A percentile compares a stretch with the other conserved stretches of the same genome.
Conservation (phyloP, 2,113 vertebrate genomes). For the Microtus oregoni region DNA sequence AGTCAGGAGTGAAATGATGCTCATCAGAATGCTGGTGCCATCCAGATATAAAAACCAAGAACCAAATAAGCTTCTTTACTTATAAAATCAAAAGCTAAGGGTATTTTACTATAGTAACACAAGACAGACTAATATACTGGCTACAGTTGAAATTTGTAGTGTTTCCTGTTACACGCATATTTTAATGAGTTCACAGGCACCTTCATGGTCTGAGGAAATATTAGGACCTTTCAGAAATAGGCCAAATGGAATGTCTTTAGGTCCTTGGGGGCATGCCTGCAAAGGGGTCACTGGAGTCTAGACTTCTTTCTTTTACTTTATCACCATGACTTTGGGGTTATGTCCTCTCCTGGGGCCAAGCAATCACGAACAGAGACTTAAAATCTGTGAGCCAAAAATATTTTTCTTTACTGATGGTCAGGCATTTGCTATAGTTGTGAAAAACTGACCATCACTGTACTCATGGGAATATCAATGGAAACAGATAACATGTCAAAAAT, state of each 20-base stretch:
- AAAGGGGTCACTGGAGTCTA: not conserved
- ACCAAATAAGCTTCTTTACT: not conserved
- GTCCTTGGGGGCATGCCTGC: not conserved
- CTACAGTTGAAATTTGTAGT: not conserved
- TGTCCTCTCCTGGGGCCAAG: not conserved
- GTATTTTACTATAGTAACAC: not conserved
- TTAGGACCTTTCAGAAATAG: not conserved
- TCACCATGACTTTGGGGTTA: not conserved
- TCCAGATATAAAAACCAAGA: not conserved
- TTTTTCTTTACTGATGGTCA: not conserved
- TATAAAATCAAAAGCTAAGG: fast-evolving
- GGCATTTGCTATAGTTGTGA: not conserved
- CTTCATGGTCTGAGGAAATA: not conserved
- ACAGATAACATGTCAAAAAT: not conserved
- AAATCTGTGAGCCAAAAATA: not conserved
- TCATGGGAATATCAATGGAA: not conserved
- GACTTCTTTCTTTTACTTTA: not conserved
- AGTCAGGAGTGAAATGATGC: not conserved
- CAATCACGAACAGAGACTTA: not conserved
- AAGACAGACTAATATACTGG: not conserved
- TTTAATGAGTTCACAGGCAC: not conserved
- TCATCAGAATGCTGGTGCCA: not conserved
- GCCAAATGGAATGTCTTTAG: not conserved
- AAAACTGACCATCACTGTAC: not conserved
- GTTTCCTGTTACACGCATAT: too few relatives aligned